Evolutionary conservation across 2,113 vertebrate species (phyloP), one percentile per base, ranked within the genome.

Genomic region (Malurus elegans): DNA sequence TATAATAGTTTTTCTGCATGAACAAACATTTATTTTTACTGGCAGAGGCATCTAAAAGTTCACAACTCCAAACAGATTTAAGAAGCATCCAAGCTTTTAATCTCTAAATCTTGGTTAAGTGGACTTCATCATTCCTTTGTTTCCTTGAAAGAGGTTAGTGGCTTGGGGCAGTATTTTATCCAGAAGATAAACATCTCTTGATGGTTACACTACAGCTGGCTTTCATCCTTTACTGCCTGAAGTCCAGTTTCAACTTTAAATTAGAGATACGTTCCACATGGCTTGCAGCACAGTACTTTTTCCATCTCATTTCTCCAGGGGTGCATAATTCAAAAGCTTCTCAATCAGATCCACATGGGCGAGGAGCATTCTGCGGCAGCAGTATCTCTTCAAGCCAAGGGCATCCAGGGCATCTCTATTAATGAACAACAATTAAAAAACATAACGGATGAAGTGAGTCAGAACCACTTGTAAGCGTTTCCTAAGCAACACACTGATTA

Each of bases 321-420:
- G 99, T 1, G 99, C 99, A 18, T 99, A 99, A 98, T 99, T 99
- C 94, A 99, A 95, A 85, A 99, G 97, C 93, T 99, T 99, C 96
- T 99, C 99, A 67, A 99, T 99, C 93, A 99, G 98, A 97, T 99
- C 99, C 94, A 99, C 99, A 1, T 99, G 99, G 74, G 99, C 98
- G 2, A 99, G 98, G 47, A 99, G 98, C 99, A 99, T 99, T 82
- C 99, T 98, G 66, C 99, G 98, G 96, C 99, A 99, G 96, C 99
- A 99, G 96, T 99, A 99, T 47, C 99, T 98, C 98, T 99, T 99
- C 98, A 99, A 93, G 32, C 99, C 99, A 92, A 99, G 98, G 10
- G 99, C 99, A 58, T 99, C 99, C 74, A 99, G 98, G 26, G 99
- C 99, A 42, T 99, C 99, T 90, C 99, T 99, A 91, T 16, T 45